Conservation (phyloP, 2,888 invertebrate genomes). For the Neria commutata region DNA sequence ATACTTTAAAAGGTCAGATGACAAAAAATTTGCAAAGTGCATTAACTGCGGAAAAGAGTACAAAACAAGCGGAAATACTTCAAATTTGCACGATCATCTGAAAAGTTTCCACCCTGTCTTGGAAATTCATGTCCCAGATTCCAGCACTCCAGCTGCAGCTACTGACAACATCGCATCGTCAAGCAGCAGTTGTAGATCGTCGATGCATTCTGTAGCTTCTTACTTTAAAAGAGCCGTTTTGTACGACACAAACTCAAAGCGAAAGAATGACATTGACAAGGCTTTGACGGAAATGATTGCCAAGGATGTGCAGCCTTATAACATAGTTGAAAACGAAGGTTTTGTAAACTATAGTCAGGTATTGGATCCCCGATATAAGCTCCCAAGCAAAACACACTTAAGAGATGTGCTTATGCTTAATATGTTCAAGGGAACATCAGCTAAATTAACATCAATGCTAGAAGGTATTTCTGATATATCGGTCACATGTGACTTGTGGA, state of each 20-base stretch:
- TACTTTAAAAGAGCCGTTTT: slow-evolving; percentile 4
- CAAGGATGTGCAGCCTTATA: slow-evolving; percentile 43
- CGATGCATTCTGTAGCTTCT: neutral
- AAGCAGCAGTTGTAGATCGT: slow-evolving; percentile 11
- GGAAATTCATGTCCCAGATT: neutral
- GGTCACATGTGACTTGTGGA: slow-evolving; percentile 23
- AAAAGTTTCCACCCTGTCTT: slow-evolving; percentile 9
- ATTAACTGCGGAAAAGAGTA: slow-evolving; percentile 9
- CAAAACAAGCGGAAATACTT: slow-evolving; percentile 11
- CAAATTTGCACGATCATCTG: slow-evolving; percentile 5
- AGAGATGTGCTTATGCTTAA: slow-evolving; percentile 25
- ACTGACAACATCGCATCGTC: neutral
- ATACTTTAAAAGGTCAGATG: slow-evolving; percentile 7
- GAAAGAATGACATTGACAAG: slow-evolving; percentile 5
- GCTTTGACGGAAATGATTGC: slow-evolving; percentile 24
- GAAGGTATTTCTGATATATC: slow-evolving; percentile 11
- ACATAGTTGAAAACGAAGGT: slow-evolving; percentile 46
- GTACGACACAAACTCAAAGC: slow-evolving; percentile 1
- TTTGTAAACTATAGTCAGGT: slow-evolving; percentile 28
- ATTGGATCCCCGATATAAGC: slow-evolving; percentile 9
- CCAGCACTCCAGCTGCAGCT: neutral
- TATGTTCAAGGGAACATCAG: too few species aligned
- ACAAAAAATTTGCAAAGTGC: slow-evolving; percentile 8
- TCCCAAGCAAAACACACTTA: slow-evolving; percentile 40
- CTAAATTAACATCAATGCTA: slow-evolving; percentile 21